Conservation (phyloP, 2,113 vertebrate species). For the Oryzias curvinotus region DNA sequence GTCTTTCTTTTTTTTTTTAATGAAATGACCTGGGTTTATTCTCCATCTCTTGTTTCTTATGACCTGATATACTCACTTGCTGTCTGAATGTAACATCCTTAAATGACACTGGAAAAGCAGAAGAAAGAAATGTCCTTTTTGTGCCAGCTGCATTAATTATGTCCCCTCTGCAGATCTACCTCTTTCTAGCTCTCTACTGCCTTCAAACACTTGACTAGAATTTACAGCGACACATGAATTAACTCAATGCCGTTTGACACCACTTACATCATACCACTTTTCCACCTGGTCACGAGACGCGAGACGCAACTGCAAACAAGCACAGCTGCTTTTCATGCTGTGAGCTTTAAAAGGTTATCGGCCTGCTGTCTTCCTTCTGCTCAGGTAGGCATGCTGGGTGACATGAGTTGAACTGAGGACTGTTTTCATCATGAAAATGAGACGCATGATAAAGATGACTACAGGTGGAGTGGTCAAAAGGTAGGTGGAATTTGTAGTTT, state of each 20-base stretch:
- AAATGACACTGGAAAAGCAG: conserved; percentile 47
- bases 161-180: conserved; percentile 27
- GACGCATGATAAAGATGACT: conserved; percentile 41
- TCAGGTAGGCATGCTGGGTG: conserved; percentile 55
- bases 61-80: conserved; percentile 28
- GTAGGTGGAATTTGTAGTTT: conserved; percentile 69
- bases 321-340: conserved; percentile 68
- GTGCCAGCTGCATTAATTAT: conserved; percentile 53
- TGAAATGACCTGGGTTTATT: conserved; percentile 42
- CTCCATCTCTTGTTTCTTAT: conserved; percentile 20
- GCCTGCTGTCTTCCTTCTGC: conserved; percentile 53
- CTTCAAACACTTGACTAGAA: conserved; percentile 72
- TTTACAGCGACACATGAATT: conserved; percentile 69
- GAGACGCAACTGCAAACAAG: conserved; percentile 59
- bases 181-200: conserved; percentile 42
- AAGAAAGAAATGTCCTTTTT: conserved; percentile 33
- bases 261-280: conserved; percentile 75
- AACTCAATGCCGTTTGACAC: conserved; percentile 70
- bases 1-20: conserved; percentile 32
- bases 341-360: conserved; percentile 50
- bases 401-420: conserved; percentile 24
- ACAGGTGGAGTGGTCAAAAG: conserved; percentile 35
- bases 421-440: conserved; percentile 53
- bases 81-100: conserved; percentile 38
- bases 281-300: conserved; percentile 74